Percentiles rank a stretch among this genome's conserved stretches.
Conservation (phyloP, 2,888 invertebrate genomes). For the Ommatoiulus sabulosus region DNA sequence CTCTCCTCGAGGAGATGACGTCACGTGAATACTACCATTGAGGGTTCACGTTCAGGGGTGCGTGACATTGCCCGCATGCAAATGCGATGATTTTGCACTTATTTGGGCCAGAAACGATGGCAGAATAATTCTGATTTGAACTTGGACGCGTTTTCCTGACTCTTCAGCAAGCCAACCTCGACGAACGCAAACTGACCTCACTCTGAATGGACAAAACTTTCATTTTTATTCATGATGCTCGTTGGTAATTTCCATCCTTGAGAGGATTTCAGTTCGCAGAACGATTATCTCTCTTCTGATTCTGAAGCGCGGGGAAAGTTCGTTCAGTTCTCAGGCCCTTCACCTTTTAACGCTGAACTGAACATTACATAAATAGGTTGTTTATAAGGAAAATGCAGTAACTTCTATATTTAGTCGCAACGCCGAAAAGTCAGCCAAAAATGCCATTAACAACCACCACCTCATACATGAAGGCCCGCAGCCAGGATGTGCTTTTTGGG, state of each 20-base stretch:
- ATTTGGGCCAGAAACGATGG: background rate
- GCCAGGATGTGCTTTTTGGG: too few relatives aligned
- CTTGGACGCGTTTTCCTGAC: background rate
- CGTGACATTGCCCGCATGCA: constrained; percentile 22
- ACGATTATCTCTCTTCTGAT: background rate
- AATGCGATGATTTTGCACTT: background rate
- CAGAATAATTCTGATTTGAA: background rate
- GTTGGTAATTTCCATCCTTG: constrained; percentile 31
- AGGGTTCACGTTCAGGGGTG: background rate
- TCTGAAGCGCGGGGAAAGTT: background rate
- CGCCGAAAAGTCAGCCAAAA: constrained; percentile 1
- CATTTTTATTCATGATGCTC: constrained; percentile 28
- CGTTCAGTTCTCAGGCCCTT: constrained; percentile 34
- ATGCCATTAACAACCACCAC: constrained; percentile 26
- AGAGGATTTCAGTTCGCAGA: background rate
- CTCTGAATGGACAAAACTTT: background rate
- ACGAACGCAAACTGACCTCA: background rate
- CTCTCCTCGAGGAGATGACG: background rate
- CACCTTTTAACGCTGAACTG: constrained; percentile 18
- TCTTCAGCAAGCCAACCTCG: background rate
- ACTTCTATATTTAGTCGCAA: constrained; percentile 19
- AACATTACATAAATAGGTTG: constrained; percentile 37
- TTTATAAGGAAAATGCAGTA: background rate
- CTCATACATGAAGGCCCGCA: background rate
- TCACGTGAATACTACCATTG: background rate